phyloP scores from a whole-genome alignment of 2,113 vertebrate species.

The Anoura caudifer region DNA sequence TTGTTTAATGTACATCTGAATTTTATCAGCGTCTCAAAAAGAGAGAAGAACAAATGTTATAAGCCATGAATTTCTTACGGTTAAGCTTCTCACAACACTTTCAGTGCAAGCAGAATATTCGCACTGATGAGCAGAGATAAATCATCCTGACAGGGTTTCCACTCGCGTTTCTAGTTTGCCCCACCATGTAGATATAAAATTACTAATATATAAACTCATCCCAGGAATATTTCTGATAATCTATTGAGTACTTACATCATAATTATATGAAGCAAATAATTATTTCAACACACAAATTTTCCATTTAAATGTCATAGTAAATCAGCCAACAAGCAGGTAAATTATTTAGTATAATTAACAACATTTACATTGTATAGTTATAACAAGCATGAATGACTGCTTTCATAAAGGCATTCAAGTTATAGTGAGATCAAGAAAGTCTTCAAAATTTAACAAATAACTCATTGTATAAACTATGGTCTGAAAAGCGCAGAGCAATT shows the following conservation, averaged over 20 bases:
- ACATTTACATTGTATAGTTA: neutral
- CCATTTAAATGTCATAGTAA: neutral
- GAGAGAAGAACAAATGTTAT: neutral
- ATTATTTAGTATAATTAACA: neutral
- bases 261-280: constrained; percentile 2
- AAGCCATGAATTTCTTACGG: constrained; percentile 16
- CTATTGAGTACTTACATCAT: neutral
- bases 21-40: neutral
- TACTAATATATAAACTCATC: neutral
- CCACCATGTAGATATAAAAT: neutral
- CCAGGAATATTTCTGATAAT: neutral
- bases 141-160: neutral
- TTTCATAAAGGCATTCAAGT: constrained; percentile 25
- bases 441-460: constrained; percentile 77
- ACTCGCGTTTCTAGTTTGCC: neutral
- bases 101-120: neutral
- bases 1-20: neutral
- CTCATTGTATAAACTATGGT: constrained; percentile 73
- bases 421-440: neutral
- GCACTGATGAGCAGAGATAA: neutral
- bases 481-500: constrained; percentile 67
- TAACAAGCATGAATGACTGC: neutral
- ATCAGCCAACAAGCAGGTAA: neutral
- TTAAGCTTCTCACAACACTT: constrained; percentile 6
- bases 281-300: neutral